These are phyloP conservation scores for Arion vulgaris DNA, from an alignment of 1,140 invertebrate genomes.

Conservation along the genomic window DNA sequence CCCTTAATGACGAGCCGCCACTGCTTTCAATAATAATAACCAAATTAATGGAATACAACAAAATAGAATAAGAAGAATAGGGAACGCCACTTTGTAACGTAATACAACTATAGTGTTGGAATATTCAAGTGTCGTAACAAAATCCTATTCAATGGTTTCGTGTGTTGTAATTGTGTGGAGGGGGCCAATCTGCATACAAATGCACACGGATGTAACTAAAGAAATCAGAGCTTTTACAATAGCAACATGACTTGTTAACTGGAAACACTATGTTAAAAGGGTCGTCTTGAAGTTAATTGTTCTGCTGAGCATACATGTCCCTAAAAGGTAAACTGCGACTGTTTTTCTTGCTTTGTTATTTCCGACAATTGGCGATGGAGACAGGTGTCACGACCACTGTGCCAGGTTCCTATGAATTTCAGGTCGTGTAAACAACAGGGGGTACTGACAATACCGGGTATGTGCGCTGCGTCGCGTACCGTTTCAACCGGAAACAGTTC, in stretches of 20 bases:
- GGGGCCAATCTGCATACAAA: constrained; percentile 1
- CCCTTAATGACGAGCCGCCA: no score
- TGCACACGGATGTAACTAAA: neutral
- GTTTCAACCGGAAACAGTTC: constrained; percentile 23
- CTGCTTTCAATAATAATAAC: neutral
- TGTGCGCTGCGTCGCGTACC: neutral
- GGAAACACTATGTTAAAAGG: neutral
- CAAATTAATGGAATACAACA: neutral
- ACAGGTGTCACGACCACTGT: neutral
- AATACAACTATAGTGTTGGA: neutral
- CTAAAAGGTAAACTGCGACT: neutral
- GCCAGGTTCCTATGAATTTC: constrained; percentile 6
- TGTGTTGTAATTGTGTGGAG: neutral
- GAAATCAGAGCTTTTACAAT: neutral
- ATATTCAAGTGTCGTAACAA: neutral
- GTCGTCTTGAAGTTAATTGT: neutral
- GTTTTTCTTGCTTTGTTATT: neutral
- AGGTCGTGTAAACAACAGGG: neutral
- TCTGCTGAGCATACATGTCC: neutral
- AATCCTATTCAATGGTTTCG: neutral
- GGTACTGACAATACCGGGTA: neutral
- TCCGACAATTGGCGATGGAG: constrained; percentile 3
- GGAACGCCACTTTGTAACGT: neutral
- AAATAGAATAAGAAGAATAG: neutral
- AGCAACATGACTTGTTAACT: neutral